A percentile compares a stretch with the other conserved stretches of the same genome.
phyloP scores from a whole-genome alignment of 1,140 invertebrate species.

The Orchestia grillus region DNA sequence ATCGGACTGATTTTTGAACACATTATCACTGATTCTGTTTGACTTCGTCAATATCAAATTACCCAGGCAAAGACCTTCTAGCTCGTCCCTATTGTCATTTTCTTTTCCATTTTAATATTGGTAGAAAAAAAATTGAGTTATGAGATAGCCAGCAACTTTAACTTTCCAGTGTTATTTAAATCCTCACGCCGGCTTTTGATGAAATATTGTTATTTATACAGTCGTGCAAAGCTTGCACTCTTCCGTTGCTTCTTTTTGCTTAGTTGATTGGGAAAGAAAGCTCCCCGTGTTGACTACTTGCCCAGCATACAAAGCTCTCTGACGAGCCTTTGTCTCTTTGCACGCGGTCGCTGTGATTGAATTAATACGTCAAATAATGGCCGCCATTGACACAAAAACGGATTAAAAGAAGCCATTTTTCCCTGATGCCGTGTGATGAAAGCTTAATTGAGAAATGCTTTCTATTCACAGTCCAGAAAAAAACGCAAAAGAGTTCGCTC shows the following conservation, averaged over 20 bases:
- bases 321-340: background rate
- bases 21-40: too few species aligned
- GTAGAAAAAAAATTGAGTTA: too few species aligned
- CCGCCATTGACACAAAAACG: constrained; percentile 10
- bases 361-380: background rate
- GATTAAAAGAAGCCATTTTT: constrained; percentile 11
- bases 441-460: constrained; percentile 31
- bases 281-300: background rate
- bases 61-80: too few species aligned
- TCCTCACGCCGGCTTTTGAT: background rate
- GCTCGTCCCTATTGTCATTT: too few species aligned
- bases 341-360: background rate
- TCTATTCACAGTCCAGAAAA: background rate
- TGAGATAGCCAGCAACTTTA: too few species aligned
- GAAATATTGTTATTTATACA: background rate
- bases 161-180: background rate
- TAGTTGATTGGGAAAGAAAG: background rate
- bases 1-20: background rate
- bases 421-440: constrained; percentile 9
- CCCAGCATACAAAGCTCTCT: background rate
- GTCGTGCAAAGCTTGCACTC: background rate
- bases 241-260: background rate
- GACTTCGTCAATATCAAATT: too few species aligned
- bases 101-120: too few species aligned
- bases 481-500: background rate